phyloP scores from a whole-genome alignment of 1,140 invertebrate species.

The Acyrthosiphon pisum region DNA sequence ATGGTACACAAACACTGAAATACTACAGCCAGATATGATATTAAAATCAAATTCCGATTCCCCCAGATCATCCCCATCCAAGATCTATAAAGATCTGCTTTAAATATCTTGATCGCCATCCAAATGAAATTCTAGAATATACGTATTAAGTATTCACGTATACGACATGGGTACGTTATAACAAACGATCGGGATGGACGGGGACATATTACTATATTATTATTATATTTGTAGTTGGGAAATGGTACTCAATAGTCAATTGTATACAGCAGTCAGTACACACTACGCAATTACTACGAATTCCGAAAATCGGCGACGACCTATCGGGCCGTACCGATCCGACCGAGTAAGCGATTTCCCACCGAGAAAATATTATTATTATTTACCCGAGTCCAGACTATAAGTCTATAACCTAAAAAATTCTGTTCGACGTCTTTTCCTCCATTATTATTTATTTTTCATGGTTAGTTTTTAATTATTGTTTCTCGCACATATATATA shows the following conservation, averaged over 20 bases:
- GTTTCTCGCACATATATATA: constrained; percentile 3
- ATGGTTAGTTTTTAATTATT: constrained; percentile 54
- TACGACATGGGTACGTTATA: neutral
- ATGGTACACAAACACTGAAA: neutral
- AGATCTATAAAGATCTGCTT: too few relatives aligned
- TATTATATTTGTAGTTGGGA: neutral
- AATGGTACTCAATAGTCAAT: neutral
- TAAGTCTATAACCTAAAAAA: constrained; percentile 50
- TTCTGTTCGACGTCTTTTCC: constrained; percentile 18
- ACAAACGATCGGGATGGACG: neutral
- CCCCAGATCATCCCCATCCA: too few relatives aligned
- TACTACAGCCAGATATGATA: neutral
- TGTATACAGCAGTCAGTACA: too few relatives aligned
- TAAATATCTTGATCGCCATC: too few relatives aligned
- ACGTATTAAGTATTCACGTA: too few relatives aligned
- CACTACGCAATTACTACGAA: too few relatives aligned
- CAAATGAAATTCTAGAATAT: too few relatives aligned
- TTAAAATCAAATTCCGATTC: neutral
- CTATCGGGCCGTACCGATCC: too few relatives aligned
- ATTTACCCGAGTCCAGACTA: neutral
- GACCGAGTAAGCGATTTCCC: neutral
- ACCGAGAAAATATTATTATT: neutral
- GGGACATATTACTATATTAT: too few relatives aligned
- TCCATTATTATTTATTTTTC: constrained; percentile 52
- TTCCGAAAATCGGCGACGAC: neutral